These are phyloP conservation scores for Gephyroberyx darwinii DNA, from an alignment of 2,797 vertebrate species.

Conservation along the genomic window DNA sequence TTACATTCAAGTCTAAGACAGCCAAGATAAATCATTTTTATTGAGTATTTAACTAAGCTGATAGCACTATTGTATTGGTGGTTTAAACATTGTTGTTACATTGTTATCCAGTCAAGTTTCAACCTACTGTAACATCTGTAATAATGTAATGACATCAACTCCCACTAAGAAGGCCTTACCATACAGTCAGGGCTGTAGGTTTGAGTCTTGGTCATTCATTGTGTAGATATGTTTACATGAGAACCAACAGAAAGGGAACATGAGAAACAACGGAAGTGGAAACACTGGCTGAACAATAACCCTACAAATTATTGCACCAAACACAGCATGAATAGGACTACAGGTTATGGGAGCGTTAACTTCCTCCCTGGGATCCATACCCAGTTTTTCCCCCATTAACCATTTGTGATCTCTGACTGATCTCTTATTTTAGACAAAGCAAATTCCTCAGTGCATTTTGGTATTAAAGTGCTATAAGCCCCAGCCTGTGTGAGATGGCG, in stretches of 20 bases:
- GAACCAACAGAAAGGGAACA: slow-evolving; percentile 38
- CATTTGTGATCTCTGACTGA: background rate
- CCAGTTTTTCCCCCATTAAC: background rate
- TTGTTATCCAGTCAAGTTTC: background rate
- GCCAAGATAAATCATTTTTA: too few species aligned
- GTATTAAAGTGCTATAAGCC: background rate
- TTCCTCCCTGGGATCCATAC: slow-evolving; percentile 33
- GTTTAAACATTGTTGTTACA: background rate
- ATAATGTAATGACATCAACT: background rate
- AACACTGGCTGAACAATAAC: slow-evolving; percentile 13
- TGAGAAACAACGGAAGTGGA: slow-evolving; percentile 37
- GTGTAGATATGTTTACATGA: slow-evolving; percentile 38
- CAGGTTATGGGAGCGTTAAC: slow-evolving; percentile 43
- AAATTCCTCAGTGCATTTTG: background rate
- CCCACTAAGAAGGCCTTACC: background rate
- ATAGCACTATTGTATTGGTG: too few species aligned
- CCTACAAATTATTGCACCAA: slow-evolving; percentile 25
- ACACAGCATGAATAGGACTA: slow-evolving; percentile 31
- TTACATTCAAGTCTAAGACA: background rate
- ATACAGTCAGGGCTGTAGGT: background rate
- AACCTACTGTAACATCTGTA: background rate
- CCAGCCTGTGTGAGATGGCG: background rate
- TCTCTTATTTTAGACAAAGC: background rate
- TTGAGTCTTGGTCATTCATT: background rate
- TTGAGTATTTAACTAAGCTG: too few species aligned